Evolutionary conservation across 2,113 vertebrate genomes (phyloP).

Genomic region (Dicerorhinus sumatrensis): DNA sequence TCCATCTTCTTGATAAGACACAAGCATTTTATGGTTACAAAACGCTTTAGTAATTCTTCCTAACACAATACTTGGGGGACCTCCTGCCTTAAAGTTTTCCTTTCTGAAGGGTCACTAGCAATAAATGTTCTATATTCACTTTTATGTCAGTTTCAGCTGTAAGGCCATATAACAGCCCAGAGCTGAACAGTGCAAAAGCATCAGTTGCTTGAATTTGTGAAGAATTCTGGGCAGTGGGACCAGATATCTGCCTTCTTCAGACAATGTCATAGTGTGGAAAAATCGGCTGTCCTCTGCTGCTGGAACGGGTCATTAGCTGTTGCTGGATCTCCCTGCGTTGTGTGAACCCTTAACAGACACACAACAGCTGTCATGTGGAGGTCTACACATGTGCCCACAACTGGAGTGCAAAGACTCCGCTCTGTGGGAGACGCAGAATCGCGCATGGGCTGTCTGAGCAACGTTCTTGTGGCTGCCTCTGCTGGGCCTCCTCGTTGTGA

Average conservation of each 20-base stretch:
- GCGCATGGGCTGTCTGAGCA: rapidly evolving
- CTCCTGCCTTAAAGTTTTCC: background rate
- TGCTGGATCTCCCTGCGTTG: no score
- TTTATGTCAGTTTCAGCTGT: background rate
- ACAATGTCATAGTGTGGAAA: rapidly evolving
- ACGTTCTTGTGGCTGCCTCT: rapidly evolving
- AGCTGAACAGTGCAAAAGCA: rapidly evolving
- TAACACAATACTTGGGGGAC: background rate
- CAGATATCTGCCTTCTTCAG: background rate
- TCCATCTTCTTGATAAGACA: background rate
- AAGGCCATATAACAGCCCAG: rapidly evolving
- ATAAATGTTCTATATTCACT: no score
- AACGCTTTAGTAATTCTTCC: background rate
- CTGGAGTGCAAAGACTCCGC: rapidly evolving
- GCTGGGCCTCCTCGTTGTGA: rapidly evolving
- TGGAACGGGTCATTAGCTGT: rapidly evolving
- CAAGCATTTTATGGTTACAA: background rate
- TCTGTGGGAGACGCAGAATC: rapidly evolving
- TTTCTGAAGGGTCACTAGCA: background rate
- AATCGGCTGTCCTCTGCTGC: no score
- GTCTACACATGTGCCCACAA: rapidly evolving
- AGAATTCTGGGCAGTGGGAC: rapidly evolving
- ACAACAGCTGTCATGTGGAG: background rate
- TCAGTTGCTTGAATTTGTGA: background rate
- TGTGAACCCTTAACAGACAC: background rate